These are phyloP conservation scores for Dicerorhinus sumatrensis DNA, from an alignment of 2,113 vertebrate genomes.

Conservation along the genomic window DNA sequence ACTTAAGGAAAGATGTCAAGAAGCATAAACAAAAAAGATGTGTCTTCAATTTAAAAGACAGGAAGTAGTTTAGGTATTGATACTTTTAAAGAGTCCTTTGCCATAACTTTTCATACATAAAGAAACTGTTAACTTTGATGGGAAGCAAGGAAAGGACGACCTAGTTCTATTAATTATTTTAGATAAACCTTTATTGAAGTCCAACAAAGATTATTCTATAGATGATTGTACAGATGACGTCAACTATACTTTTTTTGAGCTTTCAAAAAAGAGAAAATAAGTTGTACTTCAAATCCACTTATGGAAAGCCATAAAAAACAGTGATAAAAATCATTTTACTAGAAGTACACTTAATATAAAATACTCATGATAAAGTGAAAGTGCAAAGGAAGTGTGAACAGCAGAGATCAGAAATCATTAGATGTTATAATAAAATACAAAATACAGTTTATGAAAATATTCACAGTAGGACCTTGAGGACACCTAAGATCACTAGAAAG, in stretches of 20 bases:
- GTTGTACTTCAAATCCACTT: slow-evolving; percentile 41
- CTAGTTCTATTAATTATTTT: slow-evolving; percentile 39
- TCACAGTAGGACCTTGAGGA: background rate
- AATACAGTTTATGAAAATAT: slow-evolving; percentile 7
- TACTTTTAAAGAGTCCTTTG: slow-evolving; percentile 23
- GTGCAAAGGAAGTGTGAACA: background rate
- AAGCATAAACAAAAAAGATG: background rate
- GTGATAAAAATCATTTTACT: slow-evolving; percentile 61
- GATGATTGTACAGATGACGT: slow-evolving; percentile 26
- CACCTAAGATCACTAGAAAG: slow-evolving; percentile 25
- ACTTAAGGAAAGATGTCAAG: background rate
- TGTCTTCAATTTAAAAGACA: slow-evolving; percentile 57
- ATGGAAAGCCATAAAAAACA: slow-evolving; percentile 50
- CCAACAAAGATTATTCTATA: background rate
- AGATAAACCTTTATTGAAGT: slow-evolving; percentile 44
- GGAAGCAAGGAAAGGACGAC: slow-evolving; percentile 38
- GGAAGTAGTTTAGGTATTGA: slow-evolving; percentile 13
- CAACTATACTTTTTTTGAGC: background rate
- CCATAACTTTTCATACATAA: slow-evolving; percentile 34
- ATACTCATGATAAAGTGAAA: slow-evolving; percentile 54
- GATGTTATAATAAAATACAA: slow-evolving; percentile 32
- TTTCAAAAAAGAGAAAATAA: slow-evolving; percentile 32
- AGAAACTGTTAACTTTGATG: background rate
- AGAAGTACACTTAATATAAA: slow-evolving; percentile 36
- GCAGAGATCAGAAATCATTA: slow-evolving; percentile 36